phyloP scores from a whole-genome alignment of 2,797 vertebrate species.

The Denticeps clupeoides region DNA sequence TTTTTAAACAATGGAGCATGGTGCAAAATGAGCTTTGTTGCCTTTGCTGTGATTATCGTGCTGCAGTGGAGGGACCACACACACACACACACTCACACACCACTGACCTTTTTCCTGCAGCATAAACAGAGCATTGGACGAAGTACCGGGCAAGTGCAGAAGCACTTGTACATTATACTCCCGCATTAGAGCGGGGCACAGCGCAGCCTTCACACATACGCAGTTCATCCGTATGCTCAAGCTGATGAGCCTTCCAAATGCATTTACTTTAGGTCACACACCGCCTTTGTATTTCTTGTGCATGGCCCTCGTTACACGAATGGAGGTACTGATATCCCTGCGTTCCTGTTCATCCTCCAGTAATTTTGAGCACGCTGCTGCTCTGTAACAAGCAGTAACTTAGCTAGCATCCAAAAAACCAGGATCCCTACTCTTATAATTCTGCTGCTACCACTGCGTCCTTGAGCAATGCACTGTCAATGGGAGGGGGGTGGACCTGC shows the following conservation, averaged over 20 bases:
- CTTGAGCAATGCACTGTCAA: too few relatives aligned
- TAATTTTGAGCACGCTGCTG: too few relatives aligned
- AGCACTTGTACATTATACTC: too few relatives aligned
- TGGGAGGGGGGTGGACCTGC: too few relatives aligned
- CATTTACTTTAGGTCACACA: slow-evolving; percentile 3
- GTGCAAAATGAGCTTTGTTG: slow-evolving; percentile 14
- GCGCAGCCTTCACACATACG: neutral
- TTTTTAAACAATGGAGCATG: slow-evolving; percentile 22
- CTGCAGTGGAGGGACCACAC: neutral
- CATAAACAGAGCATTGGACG: neutral
- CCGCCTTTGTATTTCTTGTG: neutral
- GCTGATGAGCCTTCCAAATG: slow-evolving; percentile 1
- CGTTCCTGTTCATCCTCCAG: too few relatives aligned
- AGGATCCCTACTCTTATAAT: too few relatives aligned
- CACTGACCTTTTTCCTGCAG: neutral
- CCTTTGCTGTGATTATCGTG: slow-evolving; percentile 1
- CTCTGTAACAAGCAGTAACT: too few relatives aligned
- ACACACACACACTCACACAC: neutral
- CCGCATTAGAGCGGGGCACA: neutral
- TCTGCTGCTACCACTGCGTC: too few relatives aligned
- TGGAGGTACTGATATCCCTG: neutral
- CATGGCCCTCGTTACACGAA: neutral
- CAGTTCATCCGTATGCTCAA: neutral
- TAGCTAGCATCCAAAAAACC: too few relatives aligned
- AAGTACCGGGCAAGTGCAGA: too few relatives aligned